Evolutionary conservation across 2,888 invertebrate species (phyloP).

Genomic region (Machimus rusticus): DNA sequence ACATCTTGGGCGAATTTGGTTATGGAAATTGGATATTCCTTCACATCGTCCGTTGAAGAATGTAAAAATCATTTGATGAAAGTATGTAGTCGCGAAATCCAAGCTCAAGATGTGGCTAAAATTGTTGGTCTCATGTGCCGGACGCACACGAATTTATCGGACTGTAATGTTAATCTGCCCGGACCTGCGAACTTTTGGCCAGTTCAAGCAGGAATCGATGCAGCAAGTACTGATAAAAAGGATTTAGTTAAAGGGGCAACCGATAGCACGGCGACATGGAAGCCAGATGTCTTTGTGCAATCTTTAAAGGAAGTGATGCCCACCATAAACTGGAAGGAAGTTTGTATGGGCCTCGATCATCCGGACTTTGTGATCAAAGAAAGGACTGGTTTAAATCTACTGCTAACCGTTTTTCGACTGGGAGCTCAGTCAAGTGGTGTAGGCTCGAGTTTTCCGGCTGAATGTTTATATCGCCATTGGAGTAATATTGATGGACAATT

Average conservation of each 20-base stretch:
- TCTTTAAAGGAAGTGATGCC: slow-evolving; percentile 89
- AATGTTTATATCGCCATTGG: slow-evolving; percentile 91
- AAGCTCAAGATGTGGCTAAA: slow-evolving; percentile 83
- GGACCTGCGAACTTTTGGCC: slow-evolving; percentile 74
- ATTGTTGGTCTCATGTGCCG: slow-evolving; percentile 87
- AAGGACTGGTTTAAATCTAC: slow-evolving; percentile 80
- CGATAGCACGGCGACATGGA: slow-evolving; percentile 77
- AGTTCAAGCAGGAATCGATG: slow-evolving; percentile 54
- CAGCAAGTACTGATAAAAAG: slow-evolving; percentile 63
- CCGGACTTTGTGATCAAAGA: slow-evolving; percentile 88
- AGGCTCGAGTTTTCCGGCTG: slow-evolving; percentile 83
- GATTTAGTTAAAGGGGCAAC: slow-evolving; percentile 61
- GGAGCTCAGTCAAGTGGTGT: slow-evolving; percentile 81
- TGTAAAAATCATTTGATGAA: slow-evolving; percentile 86
- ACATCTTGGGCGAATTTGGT: slow-evolving; percentile 86
- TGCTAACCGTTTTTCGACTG: slow-evolving; percentile 82
- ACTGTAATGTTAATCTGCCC: slow-evolving; percentile 76
- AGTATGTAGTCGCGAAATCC: slow-evolving; percentile 82
- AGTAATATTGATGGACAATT: slow-evolving; percentile 92
- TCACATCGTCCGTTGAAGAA: slow-evolving; percentile 85
- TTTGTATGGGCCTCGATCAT: slow-evolving; percentile 90
- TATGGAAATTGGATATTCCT: slow-evolving; percentile 87
- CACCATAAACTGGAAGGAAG: slow-evolving; percentile 90
- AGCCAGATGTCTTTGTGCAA: slow-evolving; percentile 91
- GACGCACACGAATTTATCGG: slow-evolving; percentile 71